Evolutionary conservation across 1,140 invertebrate species (phyloP).

Genomic region (Drosophila novamexicana): DNA sequence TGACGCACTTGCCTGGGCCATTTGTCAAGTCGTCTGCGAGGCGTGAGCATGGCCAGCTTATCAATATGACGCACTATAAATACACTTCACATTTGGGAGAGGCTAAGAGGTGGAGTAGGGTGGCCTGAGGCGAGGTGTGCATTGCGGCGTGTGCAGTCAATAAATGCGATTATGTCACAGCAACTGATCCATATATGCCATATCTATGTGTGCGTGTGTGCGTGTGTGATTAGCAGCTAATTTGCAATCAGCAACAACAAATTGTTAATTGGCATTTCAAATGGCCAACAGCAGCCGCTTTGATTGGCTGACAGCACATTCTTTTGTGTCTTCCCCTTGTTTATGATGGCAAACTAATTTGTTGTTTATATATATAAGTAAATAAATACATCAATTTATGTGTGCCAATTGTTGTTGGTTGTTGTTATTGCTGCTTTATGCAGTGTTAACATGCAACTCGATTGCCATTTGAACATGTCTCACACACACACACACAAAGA

Average conservation of each 20-base stretch:
- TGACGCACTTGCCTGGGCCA: not conserved
- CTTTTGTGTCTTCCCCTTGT: conserved; percentile 29
- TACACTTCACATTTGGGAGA: not conserved
- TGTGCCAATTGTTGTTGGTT: conserved; percentile 56
- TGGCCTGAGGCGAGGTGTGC: no score
- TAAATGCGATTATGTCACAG: conserved; percentile 63
- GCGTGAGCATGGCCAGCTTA: conserved; percentile 19
- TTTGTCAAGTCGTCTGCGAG: conserved; percentile 18
- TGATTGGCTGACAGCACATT: not conserved
- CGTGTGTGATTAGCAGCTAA: conserved; percentile 48
- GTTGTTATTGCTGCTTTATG: conserved; percentile 49
- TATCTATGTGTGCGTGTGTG: not conserved
- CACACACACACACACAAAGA: not conserved
- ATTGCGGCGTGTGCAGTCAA: conserved; percentile 1
- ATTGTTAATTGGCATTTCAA: conserved; percentile 37
- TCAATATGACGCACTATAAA: conserved; percentile 14
- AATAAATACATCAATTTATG: conserved; percentile 42
- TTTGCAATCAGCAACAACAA: conserved; percentile 58
- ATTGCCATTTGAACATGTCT: conserved; percentile 16
- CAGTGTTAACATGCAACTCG: conserved; percentile 72
- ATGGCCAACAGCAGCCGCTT: not conserved
- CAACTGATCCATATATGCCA: conserved; percentile 9
- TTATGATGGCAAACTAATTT: conserved; percentile 70
- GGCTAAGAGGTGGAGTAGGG: no score
- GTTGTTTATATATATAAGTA: not conserved